Base-by-base conservation (phyloP, 2,888 invertebrate species). In the Archips xylosteana region DNA sequence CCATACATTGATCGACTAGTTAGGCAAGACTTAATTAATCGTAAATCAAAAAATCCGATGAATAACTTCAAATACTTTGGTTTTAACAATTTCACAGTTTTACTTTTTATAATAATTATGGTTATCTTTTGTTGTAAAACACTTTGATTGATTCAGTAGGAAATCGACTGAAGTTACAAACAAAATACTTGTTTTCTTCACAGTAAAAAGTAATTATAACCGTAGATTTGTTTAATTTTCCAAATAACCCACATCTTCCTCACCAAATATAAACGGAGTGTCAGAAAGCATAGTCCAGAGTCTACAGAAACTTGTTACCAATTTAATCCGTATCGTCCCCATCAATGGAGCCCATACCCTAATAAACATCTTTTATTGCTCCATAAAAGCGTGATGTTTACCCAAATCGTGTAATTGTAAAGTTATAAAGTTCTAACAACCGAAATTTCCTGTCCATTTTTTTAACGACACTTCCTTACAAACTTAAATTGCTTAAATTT, bases 321-420 rank as follows among this genome's bases (percentile, higher is more conserved):
- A 23, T 45, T 8, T 2, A 39, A 51, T 9, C n/a, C 63, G 51
- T 63, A 32, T 23, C 54, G 45, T 34, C 51, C 23, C 1, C 32
- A 32, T 57, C 57, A 68, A 63, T 59, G 57, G 57, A 39, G 9
- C 47, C 67, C 47, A 13, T 12, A 49, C 62, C 76, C 72, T 76
- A 8, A 15, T 74, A 76, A 78, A 81, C 76, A 80, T 78, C 77
- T 57, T 75, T 80, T 78, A 79, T 64, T 65, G 77, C 65, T 59
- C 77, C 69, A 78, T 82, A 82, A 81, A 81, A 75, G 70, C 75
- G 77, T 78, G 77, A 81, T 79, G 71, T 75, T 77, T 78, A 76
- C 70, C 71, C 74, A 70, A 81, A 81, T 78, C 72, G 74, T 71
- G 69, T 75, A 75, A 75, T 77, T 67, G 71, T 74, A 76, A 78